Evolutionary conservation across 2,797 vertebrate genomes (phyloP).

Genomic region (Girardinus metallicus): DNA sequence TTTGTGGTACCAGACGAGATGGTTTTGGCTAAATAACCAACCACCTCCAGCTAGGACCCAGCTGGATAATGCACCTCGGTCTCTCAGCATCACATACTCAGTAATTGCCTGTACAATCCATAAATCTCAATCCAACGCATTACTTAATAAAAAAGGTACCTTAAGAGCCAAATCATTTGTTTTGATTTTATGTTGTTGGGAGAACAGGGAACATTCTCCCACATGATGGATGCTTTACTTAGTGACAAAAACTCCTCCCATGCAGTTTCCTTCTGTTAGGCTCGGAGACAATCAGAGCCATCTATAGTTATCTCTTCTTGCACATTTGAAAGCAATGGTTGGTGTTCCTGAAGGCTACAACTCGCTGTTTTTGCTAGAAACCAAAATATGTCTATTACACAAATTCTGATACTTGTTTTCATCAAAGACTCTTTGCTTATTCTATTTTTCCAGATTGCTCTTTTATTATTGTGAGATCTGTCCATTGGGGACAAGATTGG

Average conservation of each 20-base stretch:
- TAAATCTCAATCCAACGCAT: constrained; percentile 26
- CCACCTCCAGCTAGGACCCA: constrained; percentile 32
- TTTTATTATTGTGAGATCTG: constrained; percentile 27
- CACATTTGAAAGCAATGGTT: constrained; percentile 38
- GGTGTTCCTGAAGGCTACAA: constrained; percentile 37
- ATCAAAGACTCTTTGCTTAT: constrained; percentile 45
- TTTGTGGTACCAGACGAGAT: constrained; percentile 25
- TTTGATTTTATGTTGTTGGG: constrained; percentile 26
- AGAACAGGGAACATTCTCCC: constrained; percentile 20
- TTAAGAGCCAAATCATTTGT: constrained; percentile 27
- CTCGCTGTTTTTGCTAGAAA: constrained; percentile 43
- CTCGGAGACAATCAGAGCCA: constrained; percentile 10
- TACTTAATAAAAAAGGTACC: constrained; percentile 16
- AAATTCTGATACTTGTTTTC: constrained; percentile 41
- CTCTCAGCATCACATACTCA: constrained; percentile 39
- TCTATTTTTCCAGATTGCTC: constrained; percentile 27
- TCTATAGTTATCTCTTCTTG: constrained; percentile 29
- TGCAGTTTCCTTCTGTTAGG: constrained; percentile 6
- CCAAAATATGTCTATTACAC: constrained; percentile 48
- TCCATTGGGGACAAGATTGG: not conserved
- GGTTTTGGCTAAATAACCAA: constrained; percentile 33
- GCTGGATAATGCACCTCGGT: constrained; percentile 36
- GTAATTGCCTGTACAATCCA: constrained; percentile 29
- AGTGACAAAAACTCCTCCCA: constrained; percentile 20
- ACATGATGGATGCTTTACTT: constrained; percentile 32